Base-by-base conservation (phyloP, 2,888 invertebrate genomes). In the Tanypteryx hageni region DNA sequence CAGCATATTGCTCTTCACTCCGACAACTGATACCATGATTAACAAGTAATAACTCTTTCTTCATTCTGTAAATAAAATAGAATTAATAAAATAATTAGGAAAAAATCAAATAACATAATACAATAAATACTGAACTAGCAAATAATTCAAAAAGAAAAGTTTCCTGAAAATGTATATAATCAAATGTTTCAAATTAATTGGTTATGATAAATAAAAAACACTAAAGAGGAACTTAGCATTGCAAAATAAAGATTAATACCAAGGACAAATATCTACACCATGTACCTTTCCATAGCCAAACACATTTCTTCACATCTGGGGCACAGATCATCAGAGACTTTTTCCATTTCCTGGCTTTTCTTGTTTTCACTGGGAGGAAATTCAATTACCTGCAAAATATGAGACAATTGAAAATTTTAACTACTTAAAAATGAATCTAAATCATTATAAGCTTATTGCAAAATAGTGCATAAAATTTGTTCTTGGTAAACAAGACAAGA, bases 31-130 rank as follows among this genome's bases (percentile, higher is more conserved):
- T 18, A 64, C 44, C 56, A 44, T 89, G 61, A 61, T 44, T 89
- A 64, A 64, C 89, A 64, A 89, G 68, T 44, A 89, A 61, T 16
- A 89, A 18, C n/a, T 89, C 89, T 61, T 89, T 61, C 89, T 89
- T 89, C 89, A 89, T 89, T 44, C 89, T 89, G 89, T 16, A 89
- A 89, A 31, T n/a, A 68, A 64, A 89, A 44, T 10, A 89, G n/a
- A 18, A 56, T 27, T 13, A 7, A 44, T 64, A 64, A 31, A 16
- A 64, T 64, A 68, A 44, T 89, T 27, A 64, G 56, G 64, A 31
- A 22, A 89, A 64, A n/a, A 68, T 0, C 14, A 4, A 14, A 44
- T 44, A 44, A 44, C 3, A 44, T 44, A 44, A 44, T 44, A 44
- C 5, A 44, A 44, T 44, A 44, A 44, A 61, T 61, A 61, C 5